Conservation (phyloP, 2,113 vertebrate species). For the Notiomystis cincta region DNA sequence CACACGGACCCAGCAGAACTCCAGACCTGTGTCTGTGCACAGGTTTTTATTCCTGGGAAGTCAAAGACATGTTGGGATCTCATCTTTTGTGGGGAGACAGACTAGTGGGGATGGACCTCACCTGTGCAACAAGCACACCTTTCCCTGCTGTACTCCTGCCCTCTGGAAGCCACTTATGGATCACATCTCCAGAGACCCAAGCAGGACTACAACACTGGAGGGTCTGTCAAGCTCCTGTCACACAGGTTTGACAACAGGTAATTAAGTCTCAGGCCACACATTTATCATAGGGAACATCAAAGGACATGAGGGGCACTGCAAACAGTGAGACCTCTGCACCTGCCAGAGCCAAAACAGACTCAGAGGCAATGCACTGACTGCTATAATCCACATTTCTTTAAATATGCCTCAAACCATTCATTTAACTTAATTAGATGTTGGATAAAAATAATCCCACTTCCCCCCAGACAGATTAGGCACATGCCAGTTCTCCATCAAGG, state of each 20-base stretch:
- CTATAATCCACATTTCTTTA: background rate
- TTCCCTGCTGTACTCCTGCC: background rate
- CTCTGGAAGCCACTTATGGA: background rate
- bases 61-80: background rate
- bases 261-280: background rate
- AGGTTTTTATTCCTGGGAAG: background rate
- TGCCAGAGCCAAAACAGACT: background rate
- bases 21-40: background rate
- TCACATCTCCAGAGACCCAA: background rate
- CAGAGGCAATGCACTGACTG: background rate
- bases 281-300: rapidly evolving
- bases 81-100: background rate
- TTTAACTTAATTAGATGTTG: background rate
- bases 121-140: background rate
- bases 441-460: background rate
- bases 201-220: background rate
- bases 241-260: background rate
- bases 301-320: rapidly evolving
- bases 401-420: background rate
- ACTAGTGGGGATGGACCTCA: background rate
- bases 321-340: background rate
- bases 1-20: background rate
- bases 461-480: background rate
- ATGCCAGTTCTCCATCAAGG: background rate
- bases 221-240: background rate